Evolutionary conservation across 2,888 invertebrate species (phyloP).

Genomic region (Cheilosia impressa): DNA sequence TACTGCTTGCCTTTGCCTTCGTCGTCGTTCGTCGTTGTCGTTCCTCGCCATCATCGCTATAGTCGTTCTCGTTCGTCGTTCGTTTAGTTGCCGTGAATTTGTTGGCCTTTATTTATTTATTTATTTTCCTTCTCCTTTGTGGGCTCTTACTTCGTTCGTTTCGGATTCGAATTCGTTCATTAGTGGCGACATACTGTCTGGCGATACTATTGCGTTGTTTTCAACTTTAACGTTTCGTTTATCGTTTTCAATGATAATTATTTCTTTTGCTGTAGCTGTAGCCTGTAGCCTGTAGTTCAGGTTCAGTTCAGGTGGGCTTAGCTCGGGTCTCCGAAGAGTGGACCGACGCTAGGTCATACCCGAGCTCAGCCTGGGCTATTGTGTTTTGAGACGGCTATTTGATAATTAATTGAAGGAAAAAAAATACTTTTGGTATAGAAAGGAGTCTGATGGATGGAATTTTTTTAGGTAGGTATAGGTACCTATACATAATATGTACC

Average conservation of each 20-base stretch:
- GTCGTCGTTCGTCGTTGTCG: slow-evolving; percentile 3
- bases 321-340: slow-evolving; percentile 34
- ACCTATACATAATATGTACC: not conserved
- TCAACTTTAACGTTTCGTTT: slow-evolving; percentile 61
- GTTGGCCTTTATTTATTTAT: slow-evolving; percentile 65
- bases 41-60: not conserved
- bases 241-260: slow-evolving; percentile 65
- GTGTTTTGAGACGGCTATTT: slow-evolving; percentile 58
- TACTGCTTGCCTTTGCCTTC: slow-evolving; percentile 20
- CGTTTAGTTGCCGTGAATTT: slow-evolving; percentile 50
- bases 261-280: slow-evolving; percentile 34
- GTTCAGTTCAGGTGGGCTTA: slow-evolving; percentile 62
- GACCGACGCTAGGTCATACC: slow-evolving; percentile 68
- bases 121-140: slow-evolving; percentile 65
- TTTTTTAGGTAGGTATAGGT: not conserved
- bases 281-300: not conserved
- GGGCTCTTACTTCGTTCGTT: slow-evolving; percentile 66
- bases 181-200: slow-evolving; percentile 75
- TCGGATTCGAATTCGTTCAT: slow-evolving; percentile 68
- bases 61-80: not conserved
- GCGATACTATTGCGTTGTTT: slow-evolving; percentile 72
- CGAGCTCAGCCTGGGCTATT: slow-evolving; percentile 42
- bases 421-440: slow-evolving; percentile 56
- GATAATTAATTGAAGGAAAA: slow-evolving; percentile 64
- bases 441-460: slow-evolving; percentile 59